Conservation (phyloP, 1,140 invertebrate species). For the Sinella curviseta region DNA sequence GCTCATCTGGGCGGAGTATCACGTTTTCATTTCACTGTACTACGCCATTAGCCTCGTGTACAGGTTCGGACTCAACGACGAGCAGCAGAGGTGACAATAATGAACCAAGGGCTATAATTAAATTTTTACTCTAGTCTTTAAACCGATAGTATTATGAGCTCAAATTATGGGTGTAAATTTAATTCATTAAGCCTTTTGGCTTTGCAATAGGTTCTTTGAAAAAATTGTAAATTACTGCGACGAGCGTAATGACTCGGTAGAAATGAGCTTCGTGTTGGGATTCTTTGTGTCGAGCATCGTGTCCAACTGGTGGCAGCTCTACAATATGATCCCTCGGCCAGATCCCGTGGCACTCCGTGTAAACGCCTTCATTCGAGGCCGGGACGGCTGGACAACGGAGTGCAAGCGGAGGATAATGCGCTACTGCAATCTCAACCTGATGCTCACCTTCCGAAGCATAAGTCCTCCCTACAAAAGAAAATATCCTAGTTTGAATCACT, state of each 20-base stretch:
- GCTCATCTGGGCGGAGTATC: not conserved
- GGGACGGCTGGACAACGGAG: no score
- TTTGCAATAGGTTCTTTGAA: not conserved
- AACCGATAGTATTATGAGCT: no score
- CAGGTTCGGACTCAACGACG: not conserved
- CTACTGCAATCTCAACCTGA: no score
- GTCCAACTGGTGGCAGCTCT: not conserved
- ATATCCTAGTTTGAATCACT: no score
- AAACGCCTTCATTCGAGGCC: not conserved
- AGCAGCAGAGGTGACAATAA: not conserved
- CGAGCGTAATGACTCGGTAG: not conserved
- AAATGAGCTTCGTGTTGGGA: not conserved
- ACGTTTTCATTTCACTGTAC: not conserved
- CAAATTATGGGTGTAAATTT: no score
- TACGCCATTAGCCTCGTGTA: not conserved
- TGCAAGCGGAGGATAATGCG: no score
- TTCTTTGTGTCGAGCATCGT: not conserved
- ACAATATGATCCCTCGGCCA: not conserved
- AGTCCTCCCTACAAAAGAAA: no score
- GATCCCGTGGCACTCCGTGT: not conserved
- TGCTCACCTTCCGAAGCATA: no score
- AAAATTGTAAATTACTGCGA: not conserved
- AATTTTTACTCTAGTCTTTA: no score
- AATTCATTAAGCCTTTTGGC: no score
- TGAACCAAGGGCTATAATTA: no score